Base-by-base conservation (phyloP, 2,797 vertebrate species). In the Notoglanidium macrostoma region DNA sequence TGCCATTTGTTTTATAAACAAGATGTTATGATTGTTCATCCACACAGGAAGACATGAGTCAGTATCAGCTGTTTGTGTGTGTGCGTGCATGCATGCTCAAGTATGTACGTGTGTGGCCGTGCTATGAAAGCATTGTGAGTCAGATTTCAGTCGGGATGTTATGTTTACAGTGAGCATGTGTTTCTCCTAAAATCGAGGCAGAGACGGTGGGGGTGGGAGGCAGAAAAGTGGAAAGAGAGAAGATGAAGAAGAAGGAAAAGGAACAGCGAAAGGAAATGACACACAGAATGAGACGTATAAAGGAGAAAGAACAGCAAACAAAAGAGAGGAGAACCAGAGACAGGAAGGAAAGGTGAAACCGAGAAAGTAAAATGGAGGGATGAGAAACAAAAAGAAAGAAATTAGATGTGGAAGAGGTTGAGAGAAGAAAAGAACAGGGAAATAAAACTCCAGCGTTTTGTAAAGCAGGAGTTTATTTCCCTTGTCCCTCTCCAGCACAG, bases 391-490 rank as follows among this genome's bases (percentile, higher is more conserved):
- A 17, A 61, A 44, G n/a, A 26, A 11, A 21, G 35, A 57, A 11
- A 78, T 35, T 12, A 3, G 7, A 12, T 55, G 7, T 55, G 76
- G 29, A 61, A 29, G 54, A 5, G 29, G 9, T 55, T 32, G 51
- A 35, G 76, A 57, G 32, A 59, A 61, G 54, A 35, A 51, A 29
- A 14, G 57, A 57, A 40, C 5, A n/a, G 84, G 1, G 17, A 86
- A 84, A 61, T 40, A 54, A n/a, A 55, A 26, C 29, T 29, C n/a
- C 85, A 86, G 88, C 90, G 92, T 93, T 93, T 78, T 88, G 83
- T 80, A 92, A 90, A 88, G 94, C 94, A 95, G 94, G 94, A 94
- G 94, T 94, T 94, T 94, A 92, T 91, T 87, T 89, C 79, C 46
- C 46, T 35, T 40, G 51, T 61, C 68, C 85, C 29, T 55, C 35